These are phyloP conservation scores for Varecia variegata DNA, from an alignment of 2,797 vertebrate species.

Conservation along the genomic window DNA sequence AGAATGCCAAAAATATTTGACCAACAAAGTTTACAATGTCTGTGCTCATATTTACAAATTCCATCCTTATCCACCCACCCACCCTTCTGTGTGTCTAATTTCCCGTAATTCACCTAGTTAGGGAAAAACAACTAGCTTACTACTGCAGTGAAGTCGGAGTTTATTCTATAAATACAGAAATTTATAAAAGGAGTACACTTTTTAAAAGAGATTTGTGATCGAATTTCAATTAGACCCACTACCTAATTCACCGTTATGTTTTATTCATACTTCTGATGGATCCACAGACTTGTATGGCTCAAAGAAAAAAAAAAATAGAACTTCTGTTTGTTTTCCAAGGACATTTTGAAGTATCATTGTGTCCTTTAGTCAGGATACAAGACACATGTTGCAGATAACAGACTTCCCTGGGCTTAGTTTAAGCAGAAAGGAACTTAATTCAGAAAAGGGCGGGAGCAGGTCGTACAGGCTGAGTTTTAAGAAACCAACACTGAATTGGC, in stretches of 20 bases:
- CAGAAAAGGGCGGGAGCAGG: not conserved
- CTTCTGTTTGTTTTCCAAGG: not conserved
- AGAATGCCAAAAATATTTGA: constrained; percentile 18
- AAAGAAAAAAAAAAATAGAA: not conserved
- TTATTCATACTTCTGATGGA: not conserved
- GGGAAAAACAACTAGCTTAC: not conserved
- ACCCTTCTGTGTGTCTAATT: not conserved
- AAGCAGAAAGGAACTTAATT: not conserved
- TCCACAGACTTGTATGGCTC: not conserved
- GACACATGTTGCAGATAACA: not conserved
- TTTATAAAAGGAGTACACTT: not conserved
- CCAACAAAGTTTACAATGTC: not conserved
- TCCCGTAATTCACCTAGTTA: not conserved
- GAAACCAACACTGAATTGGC: not conserved
- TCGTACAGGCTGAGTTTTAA: not conserved
- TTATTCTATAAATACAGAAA: not conserved
- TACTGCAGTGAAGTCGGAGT: not conserved
- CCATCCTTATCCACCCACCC: not conserved
- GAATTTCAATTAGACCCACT: not conserved
- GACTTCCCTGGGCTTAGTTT: not conserved
- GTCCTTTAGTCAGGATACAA: not conserved
- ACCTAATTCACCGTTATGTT: not conserved
- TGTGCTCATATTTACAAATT: constrained; percentile 24
- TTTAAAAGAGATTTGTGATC: not conserved
- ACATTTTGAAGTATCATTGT: not conserved